phyloP scores from a whole-genome alignment of 23 tunicate species.

The Trididemnum clinides region DNA sequence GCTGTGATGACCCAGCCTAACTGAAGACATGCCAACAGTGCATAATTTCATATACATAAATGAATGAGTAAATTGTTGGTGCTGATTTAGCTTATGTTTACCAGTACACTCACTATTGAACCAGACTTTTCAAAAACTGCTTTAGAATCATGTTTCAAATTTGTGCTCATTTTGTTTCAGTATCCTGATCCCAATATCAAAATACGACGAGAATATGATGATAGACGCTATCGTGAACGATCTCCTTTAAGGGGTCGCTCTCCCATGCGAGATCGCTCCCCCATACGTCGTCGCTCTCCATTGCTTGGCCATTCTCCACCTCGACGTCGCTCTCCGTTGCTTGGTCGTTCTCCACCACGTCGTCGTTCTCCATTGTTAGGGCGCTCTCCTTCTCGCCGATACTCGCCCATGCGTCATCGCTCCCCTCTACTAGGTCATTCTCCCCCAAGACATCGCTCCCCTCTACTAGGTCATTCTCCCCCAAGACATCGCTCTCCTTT shows the following conservation, averaged over 20 bases:
- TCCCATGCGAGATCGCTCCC: neutral
- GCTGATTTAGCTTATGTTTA: no score
- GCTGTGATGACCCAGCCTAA: no score
- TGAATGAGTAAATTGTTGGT: no score
- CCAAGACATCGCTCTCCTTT: neutral
- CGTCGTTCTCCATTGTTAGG: neutral
- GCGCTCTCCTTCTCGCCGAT: neutral
- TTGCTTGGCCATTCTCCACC: neutral
- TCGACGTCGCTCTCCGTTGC: neutral
- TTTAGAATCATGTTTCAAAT: neutral
- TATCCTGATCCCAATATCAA: slow-evolving; percentile 27
- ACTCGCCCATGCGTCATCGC: no score
- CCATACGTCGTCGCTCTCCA: slow-evolving; percentile 11
- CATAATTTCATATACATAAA: no score
- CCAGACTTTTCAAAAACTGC: no score
- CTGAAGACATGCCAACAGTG: no score
- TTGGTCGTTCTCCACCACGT: neutral
- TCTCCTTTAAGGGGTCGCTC: neutral
- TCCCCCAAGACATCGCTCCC: neutral
- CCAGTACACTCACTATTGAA: no score
- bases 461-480: neutral
- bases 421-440: neutral
- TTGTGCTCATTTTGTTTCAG: slow-evolving; percentile 2
- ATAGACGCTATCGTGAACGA: neutral
- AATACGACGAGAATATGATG: neutral